Base-by-base conservation (phyloP, 2,888 invertebrate genomes). In the Siphonodentalium dalli region DNA sequence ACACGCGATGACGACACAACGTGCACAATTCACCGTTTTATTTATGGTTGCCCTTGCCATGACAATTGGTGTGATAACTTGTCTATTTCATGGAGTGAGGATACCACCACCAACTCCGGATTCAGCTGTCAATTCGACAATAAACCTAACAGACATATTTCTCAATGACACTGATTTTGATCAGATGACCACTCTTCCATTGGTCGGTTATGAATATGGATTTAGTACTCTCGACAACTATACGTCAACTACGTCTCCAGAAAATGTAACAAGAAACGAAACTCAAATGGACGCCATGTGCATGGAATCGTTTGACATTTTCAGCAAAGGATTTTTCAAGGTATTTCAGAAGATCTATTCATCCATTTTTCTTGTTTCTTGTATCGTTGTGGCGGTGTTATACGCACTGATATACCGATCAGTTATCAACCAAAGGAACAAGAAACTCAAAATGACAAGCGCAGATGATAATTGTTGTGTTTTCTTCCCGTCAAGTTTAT, bases 391-490 rank as follows among this genome's bases (percentile, higher is more conserved):
- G 11, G 70, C 78, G 24, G 65, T 76, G 13, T 68, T 81, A 18
- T 81, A 81, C 61, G 64, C 70, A 9, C 67, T 78, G 26, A 79
- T 81, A 37, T 72, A 74, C 53, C 61, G 66, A 4, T 65, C 63
- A 2, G 63, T 66, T 8, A 50, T 68, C 1, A 61, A 58, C 2
- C 44, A 66, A 15, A 61, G 68, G 20, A 48, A 64, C 7, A 64
- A 63, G 26, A 53, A 65, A 23, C 47, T 65, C 13, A 64, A 64
- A 34, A 51, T 65, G n/a, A n/a, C n/a, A n/a, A n/a, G n/a, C 11
- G 45, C 58, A 3, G 61, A 56, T 2, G 64, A 65, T 35, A 55
- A 38, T 7, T 68, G 65, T 31, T 69, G 68, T 43, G 54, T 59
- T 8, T 63, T 67, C 28, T 58, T 64, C 39, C 40, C 53, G 5